Evolutionary conservation across 2,797 vertebrate species (phyloP).

Genomic region (Xenentodon cancila): DNA sequence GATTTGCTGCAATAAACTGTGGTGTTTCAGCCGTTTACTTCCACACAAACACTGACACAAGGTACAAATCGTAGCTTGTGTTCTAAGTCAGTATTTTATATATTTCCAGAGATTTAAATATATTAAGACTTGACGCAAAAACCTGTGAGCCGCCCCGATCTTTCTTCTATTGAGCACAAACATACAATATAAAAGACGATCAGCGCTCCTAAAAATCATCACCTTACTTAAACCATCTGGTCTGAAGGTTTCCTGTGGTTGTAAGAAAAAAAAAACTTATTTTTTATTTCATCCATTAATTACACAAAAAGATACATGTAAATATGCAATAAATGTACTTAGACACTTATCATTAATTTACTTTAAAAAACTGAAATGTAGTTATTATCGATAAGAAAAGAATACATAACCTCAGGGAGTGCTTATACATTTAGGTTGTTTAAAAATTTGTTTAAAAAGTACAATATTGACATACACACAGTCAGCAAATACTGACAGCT

Average conservation of each 20-base stretch:
- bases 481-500: too few species aligned
- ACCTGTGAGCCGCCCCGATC: too few species aligned
- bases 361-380: too few species aligned
- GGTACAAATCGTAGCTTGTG: too few species aligned
- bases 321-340: too few species aligned
- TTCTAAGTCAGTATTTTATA: too few species aligned
- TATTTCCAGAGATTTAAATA: background rate
- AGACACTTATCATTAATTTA: too few species aligned
- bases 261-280: background rate
- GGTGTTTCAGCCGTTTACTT: conserved; percentile 10
- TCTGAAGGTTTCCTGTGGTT: background rate
- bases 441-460: too few species aligned
- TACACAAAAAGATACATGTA: background rate
- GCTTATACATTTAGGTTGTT: too few species aligned
- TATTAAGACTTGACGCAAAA: background rate
- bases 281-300: background rate
- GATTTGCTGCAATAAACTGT: conserved; percentile 5
- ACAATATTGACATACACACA: too few species aligned
- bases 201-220: background rate
- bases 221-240: background rate
- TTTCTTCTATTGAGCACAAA: background rate
- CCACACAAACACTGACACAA: background rate
- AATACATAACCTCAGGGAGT: too few species aligned
- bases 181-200: background rate
- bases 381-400: too few species aligned